Base-by-base conservation (phyloP, 2,888 invertebrate genomes). In the Oconnorella tubifera region DNA sequence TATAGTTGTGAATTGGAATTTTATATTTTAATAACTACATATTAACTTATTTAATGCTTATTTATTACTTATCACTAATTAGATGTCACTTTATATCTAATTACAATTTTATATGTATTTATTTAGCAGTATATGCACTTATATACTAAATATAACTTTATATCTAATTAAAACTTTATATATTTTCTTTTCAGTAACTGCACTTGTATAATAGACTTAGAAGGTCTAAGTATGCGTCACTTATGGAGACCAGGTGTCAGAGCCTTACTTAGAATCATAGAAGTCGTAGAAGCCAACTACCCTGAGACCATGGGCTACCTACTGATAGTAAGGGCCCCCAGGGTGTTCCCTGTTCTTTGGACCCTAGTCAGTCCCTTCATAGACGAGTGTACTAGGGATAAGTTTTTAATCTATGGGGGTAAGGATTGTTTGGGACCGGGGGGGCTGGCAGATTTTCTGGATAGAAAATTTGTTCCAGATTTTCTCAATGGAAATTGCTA, bases 261-360 rank as follows among this genome's bases (percentile, higher is more conserved):
- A 71, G 84, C 84, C 49, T 78, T 87, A 55, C 77, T 86, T 33
- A 82, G 86, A 67, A 87, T 89, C 69, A 90, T 90, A 73, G 90
- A 91, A 82, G 89, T 92, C 58, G 92, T 93, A 31, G 92, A 95
- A 82, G 90, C 90, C 55, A 93, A 95, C 83, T 96, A 96, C 83
- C 95, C 95, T 0, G 95, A 96, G 84, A 95, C 94, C 10, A 90
- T 95, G 89, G 92, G 92, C 1, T 85, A 91, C 48, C 90, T 95
- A 68, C 86, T 95, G 65, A 91, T 96, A 64, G 91, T 94, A 55
- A 85, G 94, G 56, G 95, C 95, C 14, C 95, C 95, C 0, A 85
- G 95, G 69, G 93, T 95, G 58, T 96, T 96, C 82, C 95, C 95
- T 2, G 92, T 96, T 63, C 85, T 96, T 48, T 96, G 95, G 95